Evolutionary conservation across 2,888 invertebrate genomes (phyloP), one percentile per base, ranked within the genome.

Genomic region (Diadegma fenestrale): DNA sequence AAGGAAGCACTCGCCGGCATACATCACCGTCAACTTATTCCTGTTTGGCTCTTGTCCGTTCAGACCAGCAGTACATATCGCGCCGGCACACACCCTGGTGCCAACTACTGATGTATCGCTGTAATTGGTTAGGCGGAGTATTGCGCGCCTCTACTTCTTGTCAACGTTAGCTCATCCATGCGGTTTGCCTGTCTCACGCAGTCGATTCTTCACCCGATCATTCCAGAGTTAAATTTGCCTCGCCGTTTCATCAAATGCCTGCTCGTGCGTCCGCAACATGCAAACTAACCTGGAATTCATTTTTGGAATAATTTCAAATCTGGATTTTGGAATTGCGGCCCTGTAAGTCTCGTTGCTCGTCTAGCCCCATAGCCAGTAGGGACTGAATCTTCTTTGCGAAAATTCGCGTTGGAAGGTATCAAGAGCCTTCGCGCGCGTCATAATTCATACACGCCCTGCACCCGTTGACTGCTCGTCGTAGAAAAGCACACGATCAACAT

Each of bases 11-110:
- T 83, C 85, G 76, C 84, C 80, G 81, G 87, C 91, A 92, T 92
- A 90, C 91, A 92, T 93, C 92, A 92, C 89, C 90, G 91, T 92
- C 92, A 91, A 89, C 90, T 92, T 93, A 92, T 92, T 93, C 92
- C 91, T 90, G 91, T 90, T 86, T 86, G 80, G 61, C 54, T 33
- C 68, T 71, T 69, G 71, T 8, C 22, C 48, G 43, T 72, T 73
- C 68, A 45, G 22, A 45, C 63, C 58, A 79, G 79, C 84, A 68
- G 73, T 84, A 30, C 61, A 63, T 12, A 58, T 26, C 37, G 61
- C 63, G 37, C 43, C 66, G 51, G 76, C 64, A 45, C 77, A 71
- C 84, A 88, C 89, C 81, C 88, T 73, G 73, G 85, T 89, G 87
- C 87, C 88, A 88, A 87, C 88, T 88, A 88, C 88, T 91, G 92